Evolutionary conservation across 2,888 invertebrate genomes (phyloP), one percentile per base, ranked within the genome.

Genomic region (Argynnis bischoffii): DNA sequence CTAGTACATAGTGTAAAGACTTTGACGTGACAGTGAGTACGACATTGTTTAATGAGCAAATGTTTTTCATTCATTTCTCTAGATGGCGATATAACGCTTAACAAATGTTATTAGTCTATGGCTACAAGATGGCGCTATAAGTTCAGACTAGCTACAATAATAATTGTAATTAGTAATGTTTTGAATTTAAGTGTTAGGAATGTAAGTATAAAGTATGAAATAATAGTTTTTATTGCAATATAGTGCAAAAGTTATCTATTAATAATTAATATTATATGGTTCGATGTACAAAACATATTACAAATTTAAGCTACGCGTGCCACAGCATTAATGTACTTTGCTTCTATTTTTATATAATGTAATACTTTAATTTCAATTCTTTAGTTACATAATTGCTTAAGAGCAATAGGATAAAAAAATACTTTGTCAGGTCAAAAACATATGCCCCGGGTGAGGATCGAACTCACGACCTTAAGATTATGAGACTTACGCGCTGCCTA

Each of bases 381-480:
- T 0, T 26, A 50, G 5, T 50, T 48, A 15, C 14, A 48, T 48
- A 48, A 48, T 15, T 15, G n/a, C 3, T 13, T 15, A 41, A 18
- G 31, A 41, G 13, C n/a, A 11, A 63, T 14, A n/a, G 14, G 47
- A 47, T 35, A 63, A 16, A 51, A 6, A 6, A 8, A 35, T 6
- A 55, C 13, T n/a, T 5, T 55, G 41, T 6, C 26, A 41, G 21
- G 35, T 11, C 15, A 65, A 74, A 73, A 73, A 73, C 0, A 11
- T 56, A 57, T 76, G 76, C 75, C 95, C 96, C 96, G 95, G 95
- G 96, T 96, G 96, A 96, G 96, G 96, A 96, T 97, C 96, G 97
- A 97, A 97, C 97, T 97, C 96, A 97, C 96, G 97, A 96, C 96
- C 97, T 97, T 97, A 95, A 96, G 96, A 96, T 96, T 96, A 96